Conservation (phyloP, 2,888 invertebrate genomes). For the Ecdyonurus torrentis region DNA sequence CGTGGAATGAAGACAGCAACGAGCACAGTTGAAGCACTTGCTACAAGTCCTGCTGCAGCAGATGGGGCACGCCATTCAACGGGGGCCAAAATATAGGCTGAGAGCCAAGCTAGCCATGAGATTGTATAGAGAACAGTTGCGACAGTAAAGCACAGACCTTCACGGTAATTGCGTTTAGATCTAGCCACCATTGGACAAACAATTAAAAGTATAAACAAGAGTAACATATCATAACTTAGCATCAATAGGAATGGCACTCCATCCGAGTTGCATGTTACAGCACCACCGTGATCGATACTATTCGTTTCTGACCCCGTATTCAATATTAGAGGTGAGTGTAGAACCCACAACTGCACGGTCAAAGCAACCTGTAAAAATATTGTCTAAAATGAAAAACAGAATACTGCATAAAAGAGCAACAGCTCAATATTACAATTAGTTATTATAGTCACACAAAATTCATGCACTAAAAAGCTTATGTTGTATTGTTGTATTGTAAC, state of each 20-base stretch:
- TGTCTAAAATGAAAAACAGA: no score
- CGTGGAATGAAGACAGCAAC: slow-evolving; percentile 48
- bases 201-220: slow-evolving; percentile 26
- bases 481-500: no score
- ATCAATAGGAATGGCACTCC: slow-evolving; percentile 26
- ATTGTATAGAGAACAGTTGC: slow-evolving; percentile 35
- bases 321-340: slow-evolving; percentile 20
- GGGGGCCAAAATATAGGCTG: slow-evolving; percentile 30
- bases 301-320: background rate
- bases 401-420: no score
- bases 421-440: no score
- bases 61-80: slow-evolving; percentile 30
- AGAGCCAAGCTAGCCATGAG: slow-evolving; percentile 43
- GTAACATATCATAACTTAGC: slow-evolving; percentile 41
- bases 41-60: slow-evolving; percentile 40
- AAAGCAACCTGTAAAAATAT: slow-evolving; percentile 24
- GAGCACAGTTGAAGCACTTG: slow-evolving; percentile 42
- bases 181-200: slow-evolving; percentile 42
- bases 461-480: no score
- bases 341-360: slow-evolving; percentile 23
- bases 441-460: no score
- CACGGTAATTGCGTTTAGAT: slow-evolving; percentile 48
- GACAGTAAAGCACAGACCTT: slow-evolving; percentile 33
- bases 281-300: background rate
- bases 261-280: background rate